Evolutionary conservation across 1,140 invertebrate species (phyloP), one percentile per base, ranked within the genome.

Genomic region (Thalassaphorura encarpata): DNA sequence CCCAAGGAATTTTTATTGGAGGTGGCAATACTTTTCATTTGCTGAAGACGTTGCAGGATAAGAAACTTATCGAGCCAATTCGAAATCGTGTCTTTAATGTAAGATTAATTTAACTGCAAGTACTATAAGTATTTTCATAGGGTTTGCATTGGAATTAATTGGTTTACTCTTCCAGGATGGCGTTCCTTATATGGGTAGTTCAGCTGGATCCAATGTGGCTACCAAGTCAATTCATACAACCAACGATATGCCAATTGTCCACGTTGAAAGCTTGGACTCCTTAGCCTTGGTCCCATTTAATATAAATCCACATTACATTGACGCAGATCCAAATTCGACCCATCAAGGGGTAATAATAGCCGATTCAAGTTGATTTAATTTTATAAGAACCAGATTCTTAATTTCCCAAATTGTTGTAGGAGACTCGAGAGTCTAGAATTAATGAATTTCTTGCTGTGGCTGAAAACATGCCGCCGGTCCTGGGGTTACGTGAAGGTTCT

Each of bases 231-330:
- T 90, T 59, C 76, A 80, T 66, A 87, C 84, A 45, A 89, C 85
- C 53, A 89, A 87, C 77, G 86, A 88, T 70, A 89, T 87, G 86
- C 86, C 87, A 4, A 87, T 90, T 50, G 78, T 83, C 39, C 82
- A 81, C 70, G 85, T 85, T 82, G 23, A 76, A 72, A 52, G 40
- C 18, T 87, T 89, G 72, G 72, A 81, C 58, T 85, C 83, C 6
- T 71, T 89, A 39, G 74, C 73, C 19, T 73, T 90, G 16, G 79
- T 90, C 3, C 83, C 84, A 3, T 89, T 89, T 68, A 89, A 90
- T 69, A 87, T 90, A 40, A 90, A 89, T 71, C 84, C 86, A 31
- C 87, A 90, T 70, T 90, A 86, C 68, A 68, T 85, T 60, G 85
- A 89, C 50, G 67, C 77, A 39, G 72, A 80, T 63, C 65, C 72